Percentiles rank a stretch among this genome's conserved stretches.
Evolutionary conservation across 2,888 invertebrate genomes (phyloP).

Genomic region (Brenthis hecate): DNA sequence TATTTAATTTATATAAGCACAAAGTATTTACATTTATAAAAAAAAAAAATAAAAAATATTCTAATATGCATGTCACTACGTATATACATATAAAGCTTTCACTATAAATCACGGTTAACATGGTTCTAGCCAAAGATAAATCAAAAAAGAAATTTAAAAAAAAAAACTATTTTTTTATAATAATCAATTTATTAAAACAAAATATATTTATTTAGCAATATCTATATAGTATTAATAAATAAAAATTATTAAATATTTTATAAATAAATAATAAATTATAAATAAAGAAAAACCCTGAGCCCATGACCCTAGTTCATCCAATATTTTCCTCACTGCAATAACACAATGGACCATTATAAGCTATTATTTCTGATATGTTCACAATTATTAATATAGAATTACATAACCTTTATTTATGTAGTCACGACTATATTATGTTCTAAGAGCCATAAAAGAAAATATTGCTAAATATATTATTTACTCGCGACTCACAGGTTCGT

Average conservation of each 20-base stretch:
- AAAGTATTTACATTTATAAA: no score
- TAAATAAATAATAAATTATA: not conserved
- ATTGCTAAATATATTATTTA: conserved; percentile 17
- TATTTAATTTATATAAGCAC: no score
- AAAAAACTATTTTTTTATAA: no score
- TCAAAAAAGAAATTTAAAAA: no score
- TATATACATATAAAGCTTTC: no score
- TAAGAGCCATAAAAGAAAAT: conserved; percentile 8
- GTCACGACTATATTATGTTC: conserved; percentile 43
- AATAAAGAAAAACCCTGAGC: not conserved
- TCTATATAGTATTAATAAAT: no score
- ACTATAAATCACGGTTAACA: no score
- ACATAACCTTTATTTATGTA: conserved; percentile 46
- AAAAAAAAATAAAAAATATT: no score
- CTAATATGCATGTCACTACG: no score
- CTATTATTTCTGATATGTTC: conserved; percentile 46
- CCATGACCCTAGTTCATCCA: conserved; percentile 32
- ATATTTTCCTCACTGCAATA: conserved; percentile 55
- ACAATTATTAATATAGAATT: conserved; percentile 45
- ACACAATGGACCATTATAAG: conserved; percentile 60
- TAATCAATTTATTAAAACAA: no score
- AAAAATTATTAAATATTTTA: not conserved
- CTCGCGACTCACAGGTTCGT: not conserved
- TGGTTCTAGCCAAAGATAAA: no score
- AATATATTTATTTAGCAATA: no score